These are phyloP conservation scores for Aporophyla nigra DNA, from an alignment of 2,888 invertebrate species.

Conservation along the genomic window DNA sequence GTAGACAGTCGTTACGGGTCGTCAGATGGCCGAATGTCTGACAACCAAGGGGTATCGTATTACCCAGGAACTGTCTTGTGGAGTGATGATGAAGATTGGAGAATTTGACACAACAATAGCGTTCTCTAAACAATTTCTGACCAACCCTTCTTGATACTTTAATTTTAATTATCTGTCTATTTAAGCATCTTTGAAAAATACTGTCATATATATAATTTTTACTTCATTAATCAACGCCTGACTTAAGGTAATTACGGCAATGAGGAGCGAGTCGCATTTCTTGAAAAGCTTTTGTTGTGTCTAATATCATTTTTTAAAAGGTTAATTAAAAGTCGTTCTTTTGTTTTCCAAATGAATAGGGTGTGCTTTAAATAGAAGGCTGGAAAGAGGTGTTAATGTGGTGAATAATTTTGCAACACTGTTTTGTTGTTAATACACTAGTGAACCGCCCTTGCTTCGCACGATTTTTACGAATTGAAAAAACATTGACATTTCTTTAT, in stretches of 20 bases:
- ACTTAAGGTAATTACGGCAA: constrained; percentile 15
- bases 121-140: neutral
- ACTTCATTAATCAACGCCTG: constrained; percentile 24
- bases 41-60: too few relatives aligned
- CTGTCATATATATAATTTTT: constrained; percentile 14
- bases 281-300: constrained; percentile 15
- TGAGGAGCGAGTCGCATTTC: neutral
- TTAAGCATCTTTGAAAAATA: neutral
- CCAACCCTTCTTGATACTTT: too few relatives aligned
- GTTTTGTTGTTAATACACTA: neutral
- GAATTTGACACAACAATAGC: neutral
- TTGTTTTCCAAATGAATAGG: constrained; percentile 35
- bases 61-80: too few relatives aligned
- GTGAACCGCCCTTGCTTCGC: too few relatives aligned
- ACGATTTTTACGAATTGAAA: too few relatives aligned
- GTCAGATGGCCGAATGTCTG: too few relatives aligned
- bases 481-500: too few relatives aligned
- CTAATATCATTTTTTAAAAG: constrained; percentile 31
- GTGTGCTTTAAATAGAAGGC: neutral
- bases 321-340: constrained; percentile 29
- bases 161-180: neutral
- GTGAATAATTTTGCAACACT: neutral
- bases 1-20: too few relatives aligned
- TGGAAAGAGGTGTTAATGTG: constrained; percentile 19
- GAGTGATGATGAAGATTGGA: neutral